Evolutionary conservation across 2,113 vertebrate species (phyloP).

Genomic region (Scortum barcoo): DNA sequence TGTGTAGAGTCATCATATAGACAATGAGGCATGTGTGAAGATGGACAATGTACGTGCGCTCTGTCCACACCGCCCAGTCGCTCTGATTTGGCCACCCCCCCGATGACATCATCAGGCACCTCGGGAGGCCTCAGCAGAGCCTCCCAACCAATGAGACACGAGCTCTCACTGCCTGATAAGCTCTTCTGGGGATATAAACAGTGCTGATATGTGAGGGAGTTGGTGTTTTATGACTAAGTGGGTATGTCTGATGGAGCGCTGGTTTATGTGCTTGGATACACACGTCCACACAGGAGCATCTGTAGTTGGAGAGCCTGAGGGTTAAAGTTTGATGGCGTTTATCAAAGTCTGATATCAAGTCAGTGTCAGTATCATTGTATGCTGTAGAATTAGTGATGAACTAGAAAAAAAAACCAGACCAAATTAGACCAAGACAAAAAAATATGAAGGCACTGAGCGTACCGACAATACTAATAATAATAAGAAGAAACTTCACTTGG

Average conservation of each 20-base stretch:
- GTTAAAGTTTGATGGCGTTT: not conserved
- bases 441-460: not conserved
- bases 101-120: constrained; percentile 36
- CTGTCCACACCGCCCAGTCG: constrained; percentile 18
- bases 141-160: constrained; percentile 3
- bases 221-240: constrained; percentile 31
- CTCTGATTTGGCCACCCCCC: constrained; percentile 7
- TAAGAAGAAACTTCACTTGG: no score
- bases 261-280: not conserved
- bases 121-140: constrained; percentile 30
- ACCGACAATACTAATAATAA: no score
- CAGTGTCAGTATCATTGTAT: not conserved
- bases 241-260: constrained; percentile 1
- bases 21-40: not conserved
- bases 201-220: constrained; percentile 26
- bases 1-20: not conserved
- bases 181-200: constrained; percentile 53
- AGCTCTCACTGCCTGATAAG: constrained; percentile 27
- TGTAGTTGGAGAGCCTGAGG: not conserved
- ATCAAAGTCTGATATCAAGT: not conserved
- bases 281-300: not conserved
- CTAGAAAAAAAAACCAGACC: no score
- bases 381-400: no score
- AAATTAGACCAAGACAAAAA: not conserved
- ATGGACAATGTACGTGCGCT: constrained; percentile 39